Base-by-base conservation (phyloP, 2,113 vertebrate genomes). In the Carollia perspicillata region DNA sequence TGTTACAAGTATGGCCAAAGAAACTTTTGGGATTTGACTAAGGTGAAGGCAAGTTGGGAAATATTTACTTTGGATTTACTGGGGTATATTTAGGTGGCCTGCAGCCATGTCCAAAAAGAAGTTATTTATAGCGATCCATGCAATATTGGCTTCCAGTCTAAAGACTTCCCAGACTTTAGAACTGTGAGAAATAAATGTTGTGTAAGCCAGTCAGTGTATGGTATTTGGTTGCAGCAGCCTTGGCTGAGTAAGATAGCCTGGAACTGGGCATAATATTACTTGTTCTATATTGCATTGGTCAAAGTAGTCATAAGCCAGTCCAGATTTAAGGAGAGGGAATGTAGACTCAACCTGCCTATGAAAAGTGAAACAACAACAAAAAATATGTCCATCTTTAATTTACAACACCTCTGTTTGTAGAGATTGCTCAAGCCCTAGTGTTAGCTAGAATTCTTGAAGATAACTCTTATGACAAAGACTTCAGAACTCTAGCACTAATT, bases 381-480 rank as follows among this genome's bases (percentile, higher is more conserved):
- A 80, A 33, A 1, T 58, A 20, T 90, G 26, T 14, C n/a, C 69
- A 30, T 89, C 14, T 87, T 77, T 47, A 87, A 79, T 51, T 79
- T 71, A 75, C 22, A 49, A 44, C 3, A 69, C 22, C 37, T 91
- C 20, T 91, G 49, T 85, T 71, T 11, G 1, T 96, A 92, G 42
- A 93, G 20, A 68, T 91, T 80, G 42, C 16, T 93, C 6, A 94
- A 51, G 26, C 7, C 33, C 14, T 72, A 89, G 42, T 53, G 22
- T 95, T 66, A 93, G 12, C 60, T 84, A 78, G 44, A 91, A 96
- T 63, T 87, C 90, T 71, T 65, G 8, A 65, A 28, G 60, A 83
- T 78, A 6, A 14, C 44, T 44, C 11, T 47, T 12, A 84, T 28
- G 35, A 23, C 26, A 71, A 87, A 74, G 65, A 60, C 47, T 90